Evolutionary conservation across 2,113 vertebrate genomes (phyloP), one percentile per base, ranked within the genome.

Genomic region (Tachuris rubrigastra): DNA sequence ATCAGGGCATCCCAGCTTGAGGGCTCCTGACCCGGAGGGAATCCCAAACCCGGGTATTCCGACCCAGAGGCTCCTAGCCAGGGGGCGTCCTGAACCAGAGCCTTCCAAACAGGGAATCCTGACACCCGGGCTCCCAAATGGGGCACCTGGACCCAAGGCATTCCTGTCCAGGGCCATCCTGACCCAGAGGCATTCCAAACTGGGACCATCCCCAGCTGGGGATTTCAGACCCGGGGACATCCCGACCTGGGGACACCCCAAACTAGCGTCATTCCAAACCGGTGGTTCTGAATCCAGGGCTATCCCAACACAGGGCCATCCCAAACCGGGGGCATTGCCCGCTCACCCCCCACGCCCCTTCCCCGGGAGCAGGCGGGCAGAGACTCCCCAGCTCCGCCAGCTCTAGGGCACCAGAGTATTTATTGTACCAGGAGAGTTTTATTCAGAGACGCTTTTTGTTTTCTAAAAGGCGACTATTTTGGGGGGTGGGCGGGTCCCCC

Each of bases 401-500:
- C 63, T n/a, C 47, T 17, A 24, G 46, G 18, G 58, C 58, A n/a
- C 16, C 56, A 91, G 85, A 93, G 44, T 95, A 97, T 97, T 98
- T 98, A 97, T 97, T 97, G 94, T 94, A 84, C 87, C 74, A 55
- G 28, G 81, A 94, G 87, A 97, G 79, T 85, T 97, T 90, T 96
- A 96, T 93, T 93, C 69, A 59, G 53, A 94, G 78, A 58, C 18
- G 91, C 96, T 87, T 93, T 95, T 90, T 89, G 94, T 96, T 97
- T 98, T 97, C 92, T 89, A 96, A 95, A 93, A 96, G 85, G 94
- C 82, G 53, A 89, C 85, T 98, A 96, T 96, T 96, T 94, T 92
- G 87, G 88, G 97, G 97, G 83, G 47, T 28, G 31, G 73, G 42
- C 12, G 35, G 87, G 15, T 31, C 90, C 87, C 80, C 84, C 76